Conservation (phyloP, 2,797 vertebrate genomes). For the Remorina albescens region DNA sequence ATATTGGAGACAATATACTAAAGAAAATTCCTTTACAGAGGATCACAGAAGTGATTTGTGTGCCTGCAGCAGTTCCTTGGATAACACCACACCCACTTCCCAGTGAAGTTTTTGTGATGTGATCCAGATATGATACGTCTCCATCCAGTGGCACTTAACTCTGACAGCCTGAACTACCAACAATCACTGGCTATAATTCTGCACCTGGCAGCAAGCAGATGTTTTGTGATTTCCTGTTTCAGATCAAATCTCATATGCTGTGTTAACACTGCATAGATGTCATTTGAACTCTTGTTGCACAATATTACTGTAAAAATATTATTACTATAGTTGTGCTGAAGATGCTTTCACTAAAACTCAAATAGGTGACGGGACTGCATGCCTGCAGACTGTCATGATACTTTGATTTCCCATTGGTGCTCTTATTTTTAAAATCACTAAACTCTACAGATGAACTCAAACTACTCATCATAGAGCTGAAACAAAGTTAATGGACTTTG, state of each 20-base stretch:
- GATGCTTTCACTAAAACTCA: neutral
- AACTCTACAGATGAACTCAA: conserved; percentile 14
- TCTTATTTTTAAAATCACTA: neutral
- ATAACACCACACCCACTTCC: no score
- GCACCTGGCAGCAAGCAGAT: neutral
- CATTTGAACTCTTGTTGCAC: neutral
- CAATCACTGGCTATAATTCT: neutral
- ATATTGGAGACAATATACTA: neutral
- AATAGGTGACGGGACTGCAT: no score
- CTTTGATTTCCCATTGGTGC: neutral
- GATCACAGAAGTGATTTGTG: neutral
- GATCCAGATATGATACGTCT: neutral
- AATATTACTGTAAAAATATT: neutral
- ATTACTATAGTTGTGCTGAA: neutral
- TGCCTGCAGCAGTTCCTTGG: neutral
- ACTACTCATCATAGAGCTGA: conserved; percentile 35
- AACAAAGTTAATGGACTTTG: conserved; percentile 45
- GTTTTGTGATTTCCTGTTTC: neutral
- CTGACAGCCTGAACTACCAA: no score
- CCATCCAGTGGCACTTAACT: conserved; percentile 5
- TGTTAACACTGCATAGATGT: neutral
- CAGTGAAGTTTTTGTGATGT: conserved; percentile 23
- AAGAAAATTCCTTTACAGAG: neutral
- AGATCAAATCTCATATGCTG: neutral
- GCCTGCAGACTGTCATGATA: neutral